Base-by-base conservation (phyloP, 2,888 invertebrate genomes). In the Zygaena filipendulae region DNA sequence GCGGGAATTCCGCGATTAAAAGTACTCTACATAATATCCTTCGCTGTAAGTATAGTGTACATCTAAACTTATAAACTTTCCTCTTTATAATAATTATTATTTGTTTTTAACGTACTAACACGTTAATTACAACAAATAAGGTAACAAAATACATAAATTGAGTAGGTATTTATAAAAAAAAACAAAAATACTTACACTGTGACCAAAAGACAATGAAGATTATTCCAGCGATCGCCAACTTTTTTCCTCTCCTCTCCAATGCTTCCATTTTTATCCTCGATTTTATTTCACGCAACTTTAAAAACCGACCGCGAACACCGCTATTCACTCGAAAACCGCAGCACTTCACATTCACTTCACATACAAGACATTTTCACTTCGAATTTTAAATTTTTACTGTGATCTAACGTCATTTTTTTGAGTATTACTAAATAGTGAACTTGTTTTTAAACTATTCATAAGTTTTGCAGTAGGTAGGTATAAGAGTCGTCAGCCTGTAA, bases 181-280 rank as follows among this genome's bases (percentile, higher is more conserved):
- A n/a, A n/a, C n/a, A n/a, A n/a, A n/a, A n/a, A 25, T 55, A 75
- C 77, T 75, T 49, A 79, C 79, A 74, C 45, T 70, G 63, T 29
- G 59, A 61, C 50, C 62, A 67, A 40, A 77, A 59, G 8, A 64
- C 49, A 43, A 75, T 55, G 39, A 66, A 45, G n/a, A 68, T 16
- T 14, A 71, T 49, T 5, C 58, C 56, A 6, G 53, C 50, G 4
- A 60, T 38, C 11, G 59, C 59, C 29, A 59, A 13, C 3, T 54
- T 2, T 30, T 43, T 62, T 31, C 61, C 58, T 50, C 70, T 59
- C 52, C 77, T 57, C 46, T 79, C 77, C 32, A 71, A 47, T 19
- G 72, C 79, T 52, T 79, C 79, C 79, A 79, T 77, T 64, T 56
- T 66, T 33, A 26, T 32, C 35, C 23, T 40, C 16, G 24, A 27